Evolutionary conservation across 1,140 invertebrate species (phyloP), one percentile per base, ranked within the genome.

Genomic region (Tetragnatha versicolor): DNA sequence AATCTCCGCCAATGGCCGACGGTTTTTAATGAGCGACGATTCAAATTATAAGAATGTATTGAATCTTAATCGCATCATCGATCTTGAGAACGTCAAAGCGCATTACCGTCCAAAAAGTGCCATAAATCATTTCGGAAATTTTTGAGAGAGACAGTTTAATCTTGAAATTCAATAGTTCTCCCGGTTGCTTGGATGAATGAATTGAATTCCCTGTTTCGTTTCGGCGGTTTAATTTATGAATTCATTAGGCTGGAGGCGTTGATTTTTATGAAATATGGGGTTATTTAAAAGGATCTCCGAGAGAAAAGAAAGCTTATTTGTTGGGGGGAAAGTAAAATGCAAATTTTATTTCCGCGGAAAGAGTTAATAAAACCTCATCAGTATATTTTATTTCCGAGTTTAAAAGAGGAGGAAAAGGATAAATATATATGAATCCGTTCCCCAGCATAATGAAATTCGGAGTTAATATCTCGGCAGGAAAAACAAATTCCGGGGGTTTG

Each of bases 211-310:
- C 61, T 42, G 65, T 68, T 51, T 31, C 47, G 51, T 68, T 68
- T 49, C 65, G 33, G 14, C 65, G 42, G 1, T 29, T 68, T 68
- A 68, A 68, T 68, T 68, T 35, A 51, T 47, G 65, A 47, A 47
- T 68, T 33, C 42, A 68, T 68, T 68, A 65, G 29, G 20, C 39
- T 27, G 61, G n/a, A 29, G 61, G 37, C 42, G 61, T 42, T 65
- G 61, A 65, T 65, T 65, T 65, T 65, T 65, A 65, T 65, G 61
- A 42, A 65, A 65, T 65, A 65, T 42, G 61, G 61, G 42, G 61
- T 65, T 65, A 65, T 65, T 65, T 65, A 45, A n/a, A n/a, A 65
- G 22, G 17, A 14, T 31, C 55, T n/a, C n/a, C n/a, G n/a, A n/a
- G n/a, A n/a, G n/a, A n/a, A 31, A 31, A 58, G 31, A 58, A 58